Base-by-base conservation (phyloP, 2,888 invertebrate genomes). In the Macaria notata region DNA sequence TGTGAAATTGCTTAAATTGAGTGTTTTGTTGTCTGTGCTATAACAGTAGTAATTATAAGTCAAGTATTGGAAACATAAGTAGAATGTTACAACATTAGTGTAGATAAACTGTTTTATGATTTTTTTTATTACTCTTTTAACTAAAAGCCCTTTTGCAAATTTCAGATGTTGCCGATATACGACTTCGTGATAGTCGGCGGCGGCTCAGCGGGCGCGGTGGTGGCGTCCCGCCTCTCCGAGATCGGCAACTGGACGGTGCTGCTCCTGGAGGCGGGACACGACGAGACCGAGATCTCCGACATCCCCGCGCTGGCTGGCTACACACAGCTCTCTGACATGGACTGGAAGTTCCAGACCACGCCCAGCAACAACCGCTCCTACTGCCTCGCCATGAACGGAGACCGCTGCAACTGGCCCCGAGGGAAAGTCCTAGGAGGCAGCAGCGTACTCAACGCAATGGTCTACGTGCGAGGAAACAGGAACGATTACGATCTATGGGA, bases 301-400 rank as follows among this genome's bases (percentile, higher is more conserved):
- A 94, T 97, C 54, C 98, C 97, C 2, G 94, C 96, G 0, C 83
- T 98, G 61, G 96, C 96, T 30, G 96, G 95, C 9, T 98, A 97
- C 81, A 93, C 95, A 31, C 97, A 98, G 78, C 93, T 97, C 59
- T 95, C 96, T 30, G 95, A 97, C 38, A 93, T 97, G 81, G 98
- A 98, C 86, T 98, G 98, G 98, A 95, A 97, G 87, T 98, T 95
- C 84, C 96, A 97, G 84, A 98, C 97, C 3, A 95, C 96, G 4
- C 96, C 96, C 0, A 95, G 95, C 0, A 89, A 93, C 39, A 94
- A 95, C 66, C 94, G 95, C 47, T 94, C 95, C n/a, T 97, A 96
- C 82, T 97, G 97, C 74, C 93, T 96, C 62, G 97, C 96, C 5
- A 97, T 97, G 97, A 94, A 95, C 65, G 96, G 96, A 0, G 96